Percentiles rank a stretch among this genome's conserved stretches.
phyloP scores from a whole-genome alignment of 2,888 invertebrate species.

The Drosophila dives region DNA sequence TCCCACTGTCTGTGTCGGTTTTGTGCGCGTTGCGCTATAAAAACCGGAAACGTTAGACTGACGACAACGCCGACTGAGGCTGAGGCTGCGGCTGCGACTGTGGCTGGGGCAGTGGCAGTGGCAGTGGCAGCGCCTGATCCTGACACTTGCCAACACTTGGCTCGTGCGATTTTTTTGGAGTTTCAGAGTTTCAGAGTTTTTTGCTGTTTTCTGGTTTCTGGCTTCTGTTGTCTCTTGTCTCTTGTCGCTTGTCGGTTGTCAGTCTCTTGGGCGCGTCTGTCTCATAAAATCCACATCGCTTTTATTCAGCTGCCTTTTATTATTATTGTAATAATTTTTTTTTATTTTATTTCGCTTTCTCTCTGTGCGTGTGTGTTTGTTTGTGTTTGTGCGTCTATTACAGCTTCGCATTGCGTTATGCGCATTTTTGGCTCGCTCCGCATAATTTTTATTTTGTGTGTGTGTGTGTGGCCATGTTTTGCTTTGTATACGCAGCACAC shows the following conservation, averaged over 20 bases:
- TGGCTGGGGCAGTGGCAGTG: conserved; percentile 23
- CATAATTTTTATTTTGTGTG: conserved; percentile 74
- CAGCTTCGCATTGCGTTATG: conserved; percentile 70
- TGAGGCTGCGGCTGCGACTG: conserved; percentile 1
- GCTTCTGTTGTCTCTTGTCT: conserved; percentile 30
- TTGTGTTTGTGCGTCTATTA: neutral
- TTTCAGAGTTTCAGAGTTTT: conserved; percentile 54
- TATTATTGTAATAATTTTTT: conserved; percentile 78
- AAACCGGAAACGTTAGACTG: conserved; percentile 76
- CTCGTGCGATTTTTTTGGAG: conserved; percentile 62
- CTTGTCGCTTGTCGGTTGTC: conserved; percentile 7
- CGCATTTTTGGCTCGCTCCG: conserved; percentile 55
- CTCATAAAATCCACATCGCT: conserved; percentile 68
- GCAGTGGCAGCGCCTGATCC: conserved; percentile 65
- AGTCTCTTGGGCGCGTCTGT: conserved; percentile 61
- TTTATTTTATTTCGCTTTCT: conserved; percentile 13
- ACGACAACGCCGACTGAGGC: conserved; percentile 39
- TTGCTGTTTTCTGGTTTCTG: conserved; percentile 37
- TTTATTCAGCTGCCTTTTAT: conserved; percentile 72
- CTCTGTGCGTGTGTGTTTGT: conserved; percentile 24
- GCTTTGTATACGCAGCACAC: conserved; percentile 42
- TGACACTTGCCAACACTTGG: conserved; percentile 81
- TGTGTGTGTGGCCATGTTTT: conserved; percentile 56
- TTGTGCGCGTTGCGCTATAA: conserved; percentile 60
- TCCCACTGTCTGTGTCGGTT: conserved; percentile 32